These are phyloP conservation scores for Penaeus indicus DNA, from an alignment of 1,140 invertebrate genomes.

Conservation along the genomic window DNA sequence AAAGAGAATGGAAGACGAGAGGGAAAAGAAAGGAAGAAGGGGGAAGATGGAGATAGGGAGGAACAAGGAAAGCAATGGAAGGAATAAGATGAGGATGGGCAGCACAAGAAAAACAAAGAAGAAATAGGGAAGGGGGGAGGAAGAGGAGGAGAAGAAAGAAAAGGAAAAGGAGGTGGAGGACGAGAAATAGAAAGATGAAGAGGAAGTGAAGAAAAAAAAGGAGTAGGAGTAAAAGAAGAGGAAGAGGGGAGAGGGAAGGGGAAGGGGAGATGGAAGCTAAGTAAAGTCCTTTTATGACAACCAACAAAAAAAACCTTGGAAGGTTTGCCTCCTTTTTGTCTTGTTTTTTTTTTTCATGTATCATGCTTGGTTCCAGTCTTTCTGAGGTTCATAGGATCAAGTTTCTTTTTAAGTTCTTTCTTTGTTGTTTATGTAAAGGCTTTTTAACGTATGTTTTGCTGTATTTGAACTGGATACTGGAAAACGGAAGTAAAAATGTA, in stretches of 20 bases:
- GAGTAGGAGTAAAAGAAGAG: background rate
- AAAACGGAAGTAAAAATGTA: too few species aligned
- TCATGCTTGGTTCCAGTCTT: too few species aligned
- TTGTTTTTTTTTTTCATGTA: too few species aligned
- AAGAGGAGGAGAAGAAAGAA: background rate
- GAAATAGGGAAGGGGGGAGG: background rate
- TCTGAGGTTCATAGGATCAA: too few species aligned
- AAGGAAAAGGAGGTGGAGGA: background rate
- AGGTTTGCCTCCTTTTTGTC: too few species aligned
- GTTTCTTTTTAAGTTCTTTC: too few species aligned
- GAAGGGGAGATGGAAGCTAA: background rate
- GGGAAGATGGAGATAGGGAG: background rate
- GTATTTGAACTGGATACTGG: too few species aligned
- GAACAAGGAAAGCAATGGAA: too few species aligned
- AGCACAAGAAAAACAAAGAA: background rate
- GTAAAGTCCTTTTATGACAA: background rate
- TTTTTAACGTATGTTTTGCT: too few species aligned
- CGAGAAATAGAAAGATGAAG: background rate
- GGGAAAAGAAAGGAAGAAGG: background rate
- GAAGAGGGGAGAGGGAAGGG: background rate
- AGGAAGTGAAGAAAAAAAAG: background rate
- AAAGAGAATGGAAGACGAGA: too few species aligned
- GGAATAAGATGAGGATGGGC: background rate
- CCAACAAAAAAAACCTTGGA: too few species aligned
- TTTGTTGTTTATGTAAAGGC: too few species aligned